These are phyloP conservation scores for Pocillopora verrucosa DNA, from an alignment of 64 coral and sea anemone species.

Conservation along the genomic window DNA sequence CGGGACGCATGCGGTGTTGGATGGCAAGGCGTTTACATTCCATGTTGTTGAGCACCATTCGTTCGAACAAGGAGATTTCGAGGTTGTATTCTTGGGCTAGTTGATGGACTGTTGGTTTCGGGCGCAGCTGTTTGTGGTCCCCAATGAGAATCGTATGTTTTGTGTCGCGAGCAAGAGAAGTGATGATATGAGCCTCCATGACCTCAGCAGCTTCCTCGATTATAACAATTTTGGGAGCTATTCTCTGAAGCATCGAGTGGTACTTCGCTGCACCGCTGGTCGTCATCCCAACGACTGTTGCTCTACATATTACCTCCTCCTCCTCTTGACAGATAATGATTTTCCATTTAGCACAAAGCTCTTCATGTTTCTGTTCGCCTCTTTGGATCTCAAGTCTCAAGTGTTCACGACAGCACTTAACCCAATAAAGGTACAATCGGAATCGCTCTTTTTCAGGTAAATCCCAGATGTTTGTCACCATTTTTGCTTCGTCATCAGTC, in stretches of 20 bases:
- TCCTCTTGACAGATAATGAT: constrained; percentile 15
- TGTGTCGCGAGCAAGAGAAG: constrained; percentile 55
- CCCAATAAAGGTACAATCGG: constrained; percentile 36
- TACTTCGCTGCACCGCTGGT: constrained; percentile 72
- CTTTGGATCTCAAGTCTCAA: background rate
- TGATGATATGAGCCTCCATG: constrained; percentile 85
- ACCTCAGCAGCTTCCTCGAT: constrained; percentile 96
- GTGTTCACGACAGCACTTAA: background rate
- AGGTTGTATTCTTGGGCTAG: constrained; percentile 68
- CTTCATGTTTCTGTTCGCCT: constrained; percentile 39
- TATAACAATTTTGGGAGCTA: constrained; percentile 71
- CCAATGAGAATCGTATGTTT: constrained; percentile 81
- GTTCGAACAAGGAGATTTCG: constrained; percentile 83
- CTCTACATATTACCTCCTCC: constrained; percentile 43
- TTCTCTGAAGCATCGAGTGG: constrained; percentile 65
- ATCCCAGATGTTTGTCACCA: constrained; percentile 18
- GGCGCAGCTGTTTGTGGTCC: constrained; percentile 86
- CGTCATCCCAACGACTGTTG: constrained; percentile 90
- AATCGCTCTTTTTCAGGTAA: constrained; percentile 4
- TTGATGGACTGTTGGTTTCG: constrained; percentile 72
- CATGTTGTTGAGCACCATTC: constrained; percentile 85
- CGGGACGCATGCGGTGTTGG: constrained; percentile 82
- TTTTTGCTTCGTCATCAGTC: constrained; percentile 12
- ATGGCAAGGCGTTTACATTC: constrained; percentile 68
- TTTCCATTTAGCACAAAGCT: constrained; percentile 22